Base-by-base conservation (phyloP, 23 tunicate genomes). In the Styela clava region DNA sequence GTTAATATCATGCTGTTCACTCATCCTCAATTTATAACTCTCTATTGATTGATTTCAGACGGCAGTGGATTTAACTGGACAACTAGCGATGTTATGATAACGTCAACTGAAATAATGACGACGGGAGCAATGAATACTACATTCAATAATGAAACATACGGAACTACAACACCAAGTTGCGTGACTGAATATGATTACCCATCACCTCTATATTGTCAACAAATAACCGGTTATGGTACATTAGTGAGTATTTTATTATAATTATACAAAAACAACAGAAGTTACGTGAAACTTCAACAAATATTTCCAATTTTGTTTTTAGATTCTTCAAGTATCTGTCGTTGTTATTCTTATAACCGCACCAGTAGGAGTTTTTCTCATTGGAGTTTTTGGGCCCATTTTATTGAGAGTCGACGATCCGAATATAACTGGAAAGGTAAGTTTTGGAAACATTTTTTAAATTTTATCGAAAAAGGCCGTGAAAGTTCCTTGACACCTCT, bases 251-350 rank as follows among this genome's bases (percentile, higher is more conserved):
- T 74, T 25, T 24, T 29, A 28, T 31, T 1, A 20, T 28, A 19
- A 74, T 33, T 64, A 0, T 18, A 5, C 56, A 44, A 5, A 44
- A 5, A 44, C 56, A 5, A 5, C 56, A 44, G 12, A 44, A 5
- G 56, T 44, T 44, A 12, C 56, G 56, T 44, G 9, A 44, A n/a
- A n/a, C n/a, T n/a, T n/a, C n/a, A n/a, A n/a, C n/a, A n/a, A 21
- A 16, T 68, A 12, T 24, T 68, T 16, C 16, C n/a, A 56, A 24
- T 18, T 61, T 21, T 79, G 5, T 79, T 79, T 44, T 28, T 31
- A 86, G 90, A 86, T 86, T 72, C 73, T 86, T 19, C 90, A 86
- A 86, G 90, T 86, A n/a, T 86, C 90, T 2, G 90, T 86, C 0
- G 3, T 86, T 2, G 90, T 86, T 2, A 86, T 86, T 22, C 62